A percentile compares a stretch with the other conserved stretches of the same genome.
phyloP scores from a whole-genome alignment of 1,140 invertebrate species.

The Achatina immaculata region DNA sequence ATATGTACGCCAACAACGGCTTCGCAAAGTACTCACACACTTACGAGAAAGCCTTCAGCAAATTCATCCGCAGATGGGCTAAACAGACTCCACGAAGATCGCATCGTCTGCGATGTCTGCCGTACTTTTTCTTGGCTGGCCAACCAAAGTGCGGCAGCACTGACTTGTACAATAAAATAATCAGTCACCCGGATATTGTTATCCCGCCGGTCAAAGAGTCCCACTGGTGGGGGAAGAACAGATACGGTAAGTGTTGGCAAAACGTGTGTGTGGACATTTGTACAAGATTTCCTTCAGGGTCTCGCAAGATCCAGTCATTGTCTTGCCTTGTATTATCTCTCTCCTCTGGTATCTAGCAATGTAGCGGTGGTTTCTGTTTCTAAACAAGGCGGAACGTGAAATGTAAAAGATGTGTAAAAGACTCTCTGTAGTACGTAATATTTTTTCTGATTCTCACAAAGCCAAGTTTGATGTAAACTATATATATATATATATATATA shows the following conservation, averaged over 20 bases:
- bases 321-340: no score
- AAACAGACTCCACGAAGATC: no score
- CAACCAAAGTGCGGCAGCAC: conserved; percentile 65
- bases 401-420: no score
- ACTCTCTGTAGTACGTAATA: no score
- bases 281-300: not conserved
- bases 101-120: conserved; percentile 51
- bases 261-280: not conserved
- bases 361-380: no score
- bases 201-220: conserved; percentile 61
- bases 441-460: no score
- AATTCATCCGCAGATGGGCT: not conserved
- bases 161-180: conserved; percentile 59
- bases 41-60: conserved; percentile 18
- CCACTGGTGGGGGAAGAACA: conserved; percentile 67
- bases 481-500: no score
- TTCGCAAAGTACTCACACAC: conserved; percentile 13
- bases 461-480: no score
- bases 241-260: conserved; percentile 61
- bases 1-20: conserved; percentile 9
- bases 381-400: no score
- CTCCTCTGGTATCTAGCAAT: no score
- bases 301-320: not conserved
- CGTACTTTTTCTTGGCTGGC: conserved; percentile 64
- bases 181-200: conserved; percentile 55